Conservation (phyloP, 2,113 vertebrate genomes). For the Ophiodon elongatus region DNA sequence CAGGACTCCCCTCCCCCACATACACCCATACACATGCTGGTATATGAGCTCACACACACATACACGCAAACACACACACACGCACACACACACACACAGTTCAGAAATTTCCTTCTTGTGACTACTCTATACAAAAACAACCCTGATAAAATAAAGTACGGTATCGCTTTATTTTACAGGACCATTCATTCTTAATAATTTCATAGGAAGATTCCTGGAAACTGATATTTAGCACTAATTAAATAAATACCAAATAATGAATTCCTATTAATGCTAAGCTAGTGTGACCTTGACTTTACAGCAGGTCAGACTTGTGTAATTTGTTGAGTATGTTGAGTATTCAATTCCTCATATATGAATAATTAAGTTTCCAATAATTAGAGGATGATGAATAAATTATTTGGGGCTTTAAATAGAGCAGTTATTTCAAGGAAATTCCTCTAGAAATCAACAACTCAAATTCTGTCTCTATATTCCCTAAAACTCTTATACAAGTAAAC, state of each 20-base stretch:
- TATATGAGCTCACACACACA: slow-evolving; percentile 54
- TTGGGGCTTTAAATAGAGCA: background rate
- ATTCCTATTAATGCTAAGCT: background rate
- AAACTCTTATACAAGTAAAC: background rate
- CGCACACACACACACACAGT: slow-evolving; percentile 9
- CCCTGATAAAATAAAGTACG: slow-evolving; percentile 49
- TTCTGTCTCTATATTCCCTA: background rate
- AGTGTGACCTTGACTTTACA: background rate
- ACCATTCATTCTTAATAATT: background rate
- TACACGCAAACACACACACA: slow-evolving; percentile 36
- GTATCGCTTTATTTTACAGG: slow-evolving; percentile 26
- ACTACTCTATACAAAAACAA: slow-evolving; percentile 62
- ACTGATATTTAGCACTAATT: background rate
- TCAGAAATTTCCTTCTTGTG: slow-evolving; percentile 40
- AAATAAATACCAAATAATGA: slow-evolving; percentile 12
- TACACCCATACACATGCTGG: slow-evolving; percentile 59
- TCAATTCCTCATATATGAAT: background rate
- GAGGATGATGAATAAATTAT: background rate
- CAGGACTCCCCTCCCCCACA: slow-evolving; percentile 41
- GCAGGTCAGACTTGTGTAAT: background rate
- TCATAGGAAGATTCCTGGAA: slow-evolving; percentile 6
- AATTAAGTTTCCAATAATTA: background rate
- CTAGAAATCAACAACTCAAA: background rate
- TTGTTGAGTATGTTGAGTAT: background rate
- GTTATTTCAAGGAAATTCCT: background rate